These are phyloP conservation scores for Canis aureus DNA, from an alignment of 2,113 vertebrate genomes.

Conservation along the genomic window DNA sequence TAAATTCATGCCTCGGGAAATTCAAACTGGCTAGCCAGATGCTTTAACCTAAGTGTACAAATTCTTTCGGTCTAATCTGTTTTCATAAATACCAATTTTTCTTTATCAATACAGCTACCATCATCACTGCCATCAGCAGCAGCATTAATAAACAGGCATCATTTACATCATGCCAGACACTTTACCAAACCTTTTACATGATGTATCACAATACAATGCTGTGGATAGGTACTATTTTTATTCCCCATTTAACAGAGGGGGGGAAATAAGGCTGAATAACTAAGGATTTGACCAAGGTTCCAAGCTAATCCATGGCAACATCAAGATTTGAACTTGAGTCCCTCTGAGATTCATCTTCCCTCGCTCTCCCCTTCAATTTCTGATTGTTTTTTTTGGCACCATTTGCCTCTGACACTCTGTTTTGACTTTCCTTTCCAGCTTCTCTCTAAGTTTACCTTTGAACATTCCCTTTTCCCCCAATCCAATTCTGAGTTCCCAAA, in stretches of 20 bases:
- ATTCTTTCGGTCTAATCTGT: not conserved
- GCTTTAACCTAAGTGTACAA: constrained; percentile 21
- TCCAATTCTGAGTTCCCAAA: not conserved
- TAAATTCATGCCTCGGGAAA: constrained; percentile 42
- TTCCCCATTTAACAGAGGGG: not conserved
- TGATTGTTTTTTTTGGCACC: not conserved
- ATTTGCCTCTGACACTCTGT: not conserved
- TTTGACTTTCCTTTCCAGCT: not conserved
- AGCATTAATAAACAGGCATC: not conserved
- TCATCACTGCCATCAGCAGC: not conserved
- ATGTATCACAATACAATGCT: not conserved
- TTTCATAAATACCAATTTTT: not conserved
- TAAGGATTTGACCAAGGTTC: not conserved
- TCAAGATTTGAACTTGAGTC: not conserved
- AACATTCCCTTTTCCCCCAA: not conserved
- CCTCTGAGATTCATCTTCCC: not conserved
- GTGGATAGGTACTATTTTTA: not conserved
- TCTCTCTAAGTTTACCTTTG: not conserved
- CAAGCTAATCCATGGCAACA: not conserved
- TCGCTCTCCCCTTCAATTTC: not conserved
- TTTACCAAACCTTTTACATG: not conserved
- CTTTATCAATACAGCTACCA: not conserved
- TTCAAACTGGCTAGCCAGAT: not conserved
- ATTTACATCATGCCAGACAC: not conserved
- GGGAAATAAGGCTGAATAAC: not conserved